A percentile compares a stretch with the other conserved stretches of the same genome.
Evolutionary conservation across 2,888 invertebrate genomes (phyloP).

Genomic region (Eilema griseolum): DNA sequence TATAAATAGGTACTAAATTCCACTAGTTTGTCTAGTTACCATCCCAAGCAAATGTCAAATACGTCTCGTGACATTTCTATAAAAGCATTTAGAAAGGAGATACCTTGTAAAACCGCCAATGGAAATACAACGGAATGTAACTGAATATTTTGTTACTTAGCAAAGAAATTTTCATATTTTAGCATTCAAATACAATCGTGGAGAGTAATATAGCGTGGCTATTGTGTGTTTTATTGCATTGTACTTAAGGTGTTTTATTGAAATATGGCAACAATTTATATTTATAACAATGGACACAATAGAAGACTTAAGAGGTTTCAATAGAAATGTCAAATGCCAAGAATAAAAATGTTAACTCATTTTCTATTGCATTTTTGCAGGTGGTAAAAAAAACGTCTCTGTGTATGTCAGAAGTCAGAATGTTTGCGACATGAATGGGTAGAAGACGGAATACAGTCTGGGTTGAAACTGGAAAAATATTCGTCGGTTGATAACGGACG

Average conservation of each 20-base stretch:
- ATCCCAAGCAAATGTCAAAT: not conserved
- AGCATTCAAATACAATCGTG: conserved; percentile 21
- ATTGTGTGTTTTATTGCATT: conserved; percentile 35
- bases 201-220: conserved; percentile 9
- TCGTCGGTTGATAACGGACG: not conserved
- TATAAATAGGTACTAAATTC: not conserved
- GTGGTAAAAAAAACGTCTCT: not conserved
- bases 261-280: conserved; percentile 42
- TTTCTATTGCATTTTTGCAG: not conserved
- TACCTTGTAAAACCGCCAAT: conserved; percentile 16
- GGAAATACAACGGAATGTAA: conserved; percentile 23
- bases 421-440: not conserved
- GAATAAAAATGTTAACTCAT: not conserved
- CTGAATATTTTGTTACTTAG: conserved; percentile 26
- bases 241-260: conserved; percentile 17
- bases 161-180: conserved; percentile 21
- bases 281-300: conserved; percentile 44
- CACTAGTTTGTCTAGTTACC: not conserved
- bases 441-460: too few relatives aligned
- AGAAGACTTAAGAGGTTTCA: conserved; percentile 33
- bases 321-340: conserved; percentile 23
- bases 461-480: too few relatives aligned
- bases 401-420: not conserved
- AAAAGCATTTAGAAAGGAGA: conserved; percentile 8
- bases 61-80: conserved; percentile 12